Conservation (phyloP, 2,113 vertebrate genomes). For the Camelus dromedarius region DNA sequence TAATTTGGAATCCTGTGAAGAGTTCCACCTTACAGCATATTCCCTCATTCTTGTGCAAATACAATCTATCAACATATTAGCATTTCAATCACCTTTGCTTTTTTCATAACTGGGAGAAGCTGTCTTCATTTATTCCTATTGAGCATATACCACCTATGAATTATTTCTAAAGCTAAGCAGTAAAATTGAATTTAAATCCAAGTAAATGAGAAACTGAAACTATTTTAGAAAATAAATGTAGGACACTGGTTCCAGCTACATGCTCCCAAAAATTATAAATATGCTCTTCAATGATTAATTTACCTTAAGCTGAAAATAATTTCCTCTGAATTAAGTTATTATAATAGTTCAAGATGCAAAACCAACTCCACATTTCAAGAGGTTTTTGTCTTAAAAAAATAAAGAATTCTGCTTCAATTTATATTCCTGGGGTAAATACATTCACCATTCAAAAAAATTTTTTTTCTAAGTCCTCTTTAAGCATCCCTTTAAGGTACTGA, state of each 20-base stretch:
- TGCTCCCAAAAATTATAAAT: constrained; percentile 69
- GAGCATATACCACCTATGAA: constrained; percentile 74
- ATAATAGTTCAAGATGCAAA: constrained; percentile 60
- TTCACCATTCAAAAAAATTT: constrained; percentile 67
- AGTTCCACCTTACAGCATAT: constrained; percentile 64
- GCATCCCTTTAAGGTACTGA: constrained; percentile 89
- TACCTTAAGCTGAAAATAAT: constrained; percentile 64
- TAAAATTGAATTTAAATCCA: constrained; percentile 78
- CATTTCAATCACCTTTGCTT: constrained; percentile 75
- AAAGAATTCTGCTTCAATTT: constrained; percentile 82
- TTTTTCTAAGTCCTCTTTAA: constrained; percentile 87
- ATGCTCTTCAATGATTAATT: constrained; percentile 63
- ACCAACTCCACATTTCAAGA: constrained; percentile 28
- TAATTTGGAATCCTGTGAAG: constrained; percentile 67
- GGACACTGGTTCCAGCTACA: constrained; percentile 69
- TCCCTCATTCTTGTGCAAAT: constrained; percentile 76
- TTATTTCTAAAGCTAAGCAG: constrained; percentile 83
- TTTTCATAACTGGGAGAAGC: constrained; percentile 74
- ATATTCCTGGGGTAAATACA: constrained; percentile 84
- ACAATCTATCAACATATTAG: constrained; percentile 76
- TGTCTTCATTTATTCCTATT: constrained; percentile 76
- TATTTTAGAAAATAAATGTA: constrained; percentile 80
- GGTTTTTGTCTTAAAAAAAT: constrained; percentile 38
- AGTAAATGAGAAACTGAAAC: constrained; percentile 74
- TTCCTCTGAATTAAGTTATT: constrained; percentile 58